These are phyloP conservation scores for Sapayoa aenigma DNA, from an alignment of 2,113 vertebrate species.

Conservation along the genomic window DNA sequence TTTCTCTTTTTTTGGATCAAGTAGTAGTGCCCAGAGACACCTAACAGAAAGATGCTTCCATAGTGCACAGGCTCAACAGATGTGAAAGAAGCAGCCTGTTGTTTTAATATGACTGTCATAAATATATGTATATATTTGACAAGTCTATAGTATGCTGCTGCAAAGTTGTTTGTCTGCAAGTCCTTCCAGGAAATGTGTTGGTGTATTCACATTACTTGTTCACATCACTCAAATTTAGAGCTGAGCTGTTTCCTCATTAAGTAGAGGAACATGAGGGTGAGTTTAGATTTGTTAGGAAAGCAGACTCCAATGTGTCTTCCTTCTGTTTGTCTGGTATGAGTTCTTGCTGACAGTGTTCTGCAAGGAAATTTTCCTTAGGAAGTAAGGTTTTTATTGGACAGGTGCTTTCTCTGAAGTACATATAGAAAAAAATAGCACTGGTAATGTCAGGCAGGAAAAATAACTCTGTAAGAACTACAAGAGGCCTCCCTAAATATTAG, in stretches of 20 bases:
- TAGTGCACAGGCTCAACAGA: neutral
- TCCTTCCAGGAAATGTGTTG: constrained; percentile 4
- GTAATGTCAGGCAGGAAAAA: neutral
- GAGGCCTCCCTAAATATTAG: neutral
- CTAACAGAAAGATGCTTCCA: neutral
- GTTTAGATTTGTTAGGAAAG: constrained; percentile 28
- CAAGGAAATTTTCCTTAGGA: neutral
- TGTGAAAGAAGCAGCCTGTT: neutral
- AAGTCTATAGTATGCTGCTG: neutral
- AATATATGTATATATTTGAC: neutral
- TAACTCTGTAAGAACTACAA: neutral
- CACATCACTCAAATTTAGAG: neutral
- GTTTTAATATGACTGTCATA: neutral
- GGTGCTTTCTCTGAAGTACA: neutral
- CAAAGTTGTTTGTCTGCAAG: constrained; percentile 22
- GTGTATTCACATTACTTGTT: neutral
- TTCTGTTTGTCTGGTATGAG: neutral
- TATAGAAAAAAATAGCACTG: neutral
- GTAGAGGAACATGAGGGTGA: neutral
- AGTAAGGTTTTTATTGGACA: neutral
- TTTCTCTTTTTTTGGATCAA: neutral
- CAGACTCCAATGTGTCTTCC: neutral
- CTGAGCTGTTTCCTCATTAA: neutral
- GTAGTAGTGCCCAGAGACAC: neutral
- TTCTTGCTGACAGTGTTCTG: neutral